A percentile compares a stretch with the other conserved stretches of the same genome.
phyloP scores from a whole-genome alignment of 92 coral and sea anemone genomes.

The Phenganax subtilis region DNA sequence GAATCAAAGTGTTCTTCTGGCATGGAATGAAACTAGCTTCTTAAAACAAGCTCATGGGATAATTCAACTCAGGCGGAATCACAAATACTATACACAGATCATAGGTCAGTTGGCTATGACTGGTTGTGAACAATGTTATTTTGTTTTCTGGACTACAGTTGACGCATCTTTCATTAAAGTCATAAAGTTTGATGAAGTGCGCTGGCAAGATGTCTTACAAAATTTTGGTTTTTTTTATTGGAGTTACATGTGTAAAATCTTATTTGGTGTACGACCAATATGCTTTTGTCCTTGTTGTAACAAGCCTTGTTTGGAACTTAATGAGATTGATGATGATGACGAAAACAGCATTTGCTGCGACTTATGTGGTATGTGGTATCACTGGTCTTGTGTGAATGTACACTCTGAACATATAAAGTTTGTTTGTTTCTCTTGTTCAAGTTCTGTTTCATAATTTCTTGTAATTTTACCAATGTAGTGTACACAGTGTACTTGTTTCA shows the following conservation, averaged over 20 bases:
- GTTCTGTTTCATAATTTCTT: neutral
- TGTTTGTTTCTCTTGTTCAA: constrained; percentile 5
- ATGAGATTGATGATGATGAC: constrained; percentile 11
- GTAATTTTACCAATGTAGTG: too few relatives aligned
- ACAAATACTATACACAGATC: constrained; percentile 45
- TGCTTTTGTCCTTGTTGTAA: constrained; percentile 28
- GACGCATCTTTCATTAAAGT: constrained; percentile 15
- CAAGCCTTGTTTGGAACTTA: constrained; percentile 23
- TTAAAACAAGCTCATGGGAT: neutral
- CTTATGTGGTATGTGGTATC: constrained; percentile 24
- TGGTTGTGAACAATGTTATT: neutral
- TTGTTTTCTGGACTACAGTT: constrained; percentile 42
- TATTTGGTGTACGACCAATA: constrained; percentile 30
- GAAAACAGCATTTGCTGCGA: constrained; percentile 37
- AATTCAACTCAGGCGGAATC: neutral
- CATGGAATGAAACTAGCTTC: constrained; percentile 17
- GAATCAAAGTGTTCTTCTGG: neutral
- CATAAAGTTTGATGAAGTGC: constrained; percentile 13
- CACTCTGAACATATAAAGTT: neutral
- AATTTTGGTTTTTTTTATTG: constrained; percentile 40
- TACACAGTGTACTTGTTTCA: too few relatives aligned
- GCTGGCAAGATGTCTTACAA: neutral
- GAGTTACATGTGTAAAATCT: constrained; percentile 14
- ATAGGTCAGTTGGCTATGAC: constrained; percentile 27
- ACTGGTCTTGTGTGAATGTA: constrained; percentile 38